Evolutionary conservation across 2,888 invertebrate species (phyloP), one percentile per base, ranked within the genome.

Genomic region (Cetonia aurata): DNA sequence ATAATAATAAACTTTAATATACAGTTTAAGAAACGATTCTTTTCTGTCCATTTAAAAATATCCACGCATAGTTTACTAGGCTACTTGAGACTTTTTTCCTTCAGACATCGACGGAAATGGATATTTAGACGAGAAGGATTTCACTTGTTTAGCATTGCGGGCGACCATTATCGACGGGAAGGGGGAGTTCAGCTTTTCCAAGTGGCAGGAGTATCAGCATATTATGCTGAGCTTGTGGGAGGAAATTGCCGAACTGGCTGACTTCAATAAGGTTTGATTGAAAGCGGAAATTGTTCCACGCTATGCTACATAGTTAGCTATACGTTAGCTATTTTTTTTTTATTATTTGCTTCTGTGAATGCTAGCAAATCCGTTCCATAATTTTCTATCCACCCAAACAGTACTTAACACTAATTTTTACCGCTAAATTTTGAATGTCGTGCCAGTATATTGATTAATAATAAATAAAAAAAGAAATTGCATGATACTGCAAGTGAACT

Each of bases 61-160:
- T 46, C 6, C 53, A 42, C n/a, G 10, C n/a, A n/a, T n/a, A n/a
- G n/a, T 62, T 13, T 67, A 10, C 50, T 15, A 48, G 12, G n/a
- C 25, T 31, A 15, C 17, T 42, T 53, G 13, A 72, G 74, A 77
- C 83, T 84, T 42, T 53, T n/a, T 72, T 74, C 77, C 83, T 84
- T 15, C 85, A 94, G 94, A 95, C 86, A 92, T 94, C 79, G 94
- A 95, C 85, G 93, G 92, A 86, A 94, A 95, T 83, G 94, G 94
- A 15, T 92, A 89, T 82, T 83, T 95, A 79, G 94, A 94, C 82
- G 90, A 93, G 75, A 91, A 91, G 79, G 94, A 95, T 84, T 94
- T 95, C 83, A 91, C 92, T 72, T 94, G 94, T 83, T 88, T 94
- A 84, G 94, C 94, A 6, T 85, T 95, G 15, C 88, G 93, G 76